These are phyloP conservation scores for Catocala fraxini DNA, from an alignment of 2,888 invertebrate species.

Conservation along the genomic window DNA sequence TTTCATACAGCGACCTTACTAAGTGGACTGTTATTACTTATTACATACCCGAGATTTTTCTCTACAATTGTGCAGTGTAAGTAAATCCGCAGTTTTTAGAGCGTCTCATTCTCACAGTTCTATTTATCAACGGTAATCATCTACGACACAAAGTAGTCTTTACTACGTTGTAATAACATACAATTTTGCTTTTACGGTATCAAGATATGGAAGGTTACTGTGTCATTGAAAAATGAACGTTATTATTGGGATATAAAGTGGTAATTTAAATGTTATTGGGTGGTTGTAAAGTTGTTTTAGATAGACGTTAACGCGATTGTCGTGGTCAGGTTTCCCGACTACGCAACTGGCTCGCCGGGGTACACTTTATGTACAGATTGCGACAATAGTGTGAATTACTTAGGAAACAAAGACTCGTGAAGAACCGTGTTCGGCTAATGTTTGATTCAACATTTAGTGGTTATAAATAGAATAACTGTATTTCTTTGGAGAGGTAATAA, in stretches of 20 bases:
- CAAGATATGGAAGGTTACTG: constrained; percentile 19
- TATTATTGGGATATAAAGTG: constrained; percentile 45
- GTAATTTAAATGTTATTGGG: constrained; percentile 39
- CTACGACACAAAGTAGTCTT: constrained; percentile 37
- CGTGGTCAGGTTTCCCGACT: constrained; percentile 69
- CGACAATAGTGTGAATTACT: constrained; percentile 58
- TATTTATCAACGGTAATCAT: constrained; percentile 41
- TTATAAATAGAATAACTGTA: constrained; percentile 5
- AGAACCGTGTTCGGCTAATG: constrained; percentile 27
- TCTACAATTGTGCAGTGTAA: constrained; percentile 46
- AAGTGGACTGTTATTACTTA: constrained; percentile 43
- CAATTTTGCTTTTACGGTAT: constrained; percentile 29
- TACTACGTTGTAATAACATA: constrained; percentile 30
- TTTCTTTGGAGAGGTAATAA: neutral
- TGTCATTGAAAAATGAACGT: constrained; percentile 41
- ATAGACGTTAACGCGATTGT: constrained; percentile 42
- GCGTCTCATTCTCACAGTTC: constrained; percentile 72
- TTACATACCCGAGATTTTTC: constrained; percentile 47
- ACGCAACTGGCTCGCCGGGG: constrained; percentile 53
- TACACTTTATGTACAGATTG: constrained; percentile 55
- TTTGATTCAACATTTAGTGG: constrained; percentile 19
- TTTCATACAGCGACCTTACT: constrained; percentile 46
- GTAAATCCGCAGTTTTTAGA: constrained; percentile 65
- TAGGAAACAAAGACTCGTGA: constrained; percentile 40
- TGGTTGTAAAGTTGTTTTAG: constrained; percentile 47